Conservation (phyloP, 2,113 vertebrate species). For the Pelobates fuscus region DNA sequence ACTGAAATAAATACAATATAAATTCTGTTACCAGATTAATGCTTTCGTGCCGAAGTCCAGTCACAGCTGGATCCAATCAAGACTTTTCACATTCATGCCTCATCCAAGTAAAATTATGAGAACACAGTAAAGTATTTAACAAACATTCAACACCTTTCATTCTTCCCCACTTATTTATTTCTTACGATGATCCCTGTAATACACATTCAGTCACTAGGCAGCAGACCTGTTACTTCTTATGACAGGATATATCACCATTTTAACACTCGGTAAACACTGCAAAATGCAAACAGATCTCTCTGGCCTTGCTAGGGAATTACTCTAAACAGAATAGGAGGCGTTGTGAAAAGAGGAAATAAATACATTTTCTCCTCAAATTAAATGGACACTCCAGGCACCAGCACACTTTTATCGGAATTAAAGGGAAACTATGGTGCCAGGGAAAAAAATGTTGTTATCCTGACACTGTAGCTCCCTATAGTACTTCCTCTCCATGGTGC, state of each 20-base stretch:
- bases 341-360: neutral
- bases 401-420: no score
- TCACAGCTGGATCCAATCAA: no score
- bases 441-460: no score
- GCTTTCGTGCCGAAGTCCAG: no score
- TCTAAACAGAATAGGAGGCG: neutral
- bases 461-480: no score
- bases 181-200: slow-evolving; percentile 20
- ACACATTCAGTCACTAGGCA: slow-evolving; percentile 29
- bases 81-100: no score
- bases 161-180: slow-evolving; percentile 1
- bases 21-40: no score
- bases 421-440: no score
- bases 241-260: slow-evolving; percentile 30
- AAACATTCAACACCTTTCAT: slow-evolving; percentile 3
- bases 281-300: slow-evolving; percentile 16
- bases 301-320: slow-evolving; percentile 4
- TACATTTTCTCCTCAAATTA: neutral
- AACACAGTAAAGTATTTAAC: neutral
- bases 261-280: slow-evolving; percentile 33
- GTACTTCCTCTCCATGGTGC: no score
- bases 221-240: slow-evolving; percentile 21
- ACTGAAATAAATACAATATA: no score
- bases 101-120: no score
- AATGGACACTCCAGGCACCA: no score